Evolutionary conservation across 2,888 invertebrate genomes (phyloP).

Genomic region (Arctia plantaginis): DNA sequence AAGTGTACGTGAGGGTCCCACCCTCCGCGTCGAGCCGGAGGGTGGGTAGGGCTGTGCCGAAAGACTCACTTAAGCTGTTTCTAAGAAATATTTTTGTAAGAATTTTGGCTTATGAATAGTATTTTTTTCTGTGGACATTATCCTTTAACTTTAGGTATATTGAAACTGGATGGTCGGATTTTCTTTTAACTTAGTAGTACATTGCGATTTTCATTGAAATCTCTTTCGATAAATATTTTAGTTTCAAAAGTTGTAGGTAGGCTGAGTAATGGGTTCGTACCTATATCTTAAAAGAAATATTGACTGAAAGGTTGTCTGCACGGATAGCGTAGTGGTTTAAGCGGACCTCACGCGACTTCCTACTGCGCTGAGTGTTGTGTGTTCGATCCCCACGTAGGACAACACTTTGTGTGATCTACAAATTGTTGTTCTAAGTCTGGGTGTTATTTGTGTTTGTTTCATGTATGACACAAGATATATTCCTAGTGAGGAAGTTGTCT

Average conservation of each 20-base stretch:
- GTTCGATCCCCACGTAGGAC: no score
- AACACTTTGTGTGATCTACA: no score
- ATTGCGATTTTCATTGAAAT: background rate
- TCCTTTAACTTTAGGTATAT: slow-evolving; percentile 1
- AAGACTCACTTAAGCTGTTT: slow-evolving; percentile 18
- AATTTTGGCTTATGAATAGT: slow-evolving; percentile 7
- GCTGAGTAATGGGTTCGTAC: background rate
- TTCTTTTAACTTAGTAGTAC: background rate
- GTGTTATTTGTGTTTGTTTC: no score
- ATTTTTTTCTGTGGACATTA: background rate
- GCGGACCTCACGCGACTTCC: no score
- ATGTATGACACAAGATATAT: no score
- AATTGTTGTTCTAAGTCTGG: no score
- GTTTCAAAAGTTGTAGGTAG: background rate
- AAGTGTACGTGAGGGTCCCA: slow-evolving; percentile 63
- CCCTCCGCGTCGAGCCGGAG: slow-evolving; percentile 28
- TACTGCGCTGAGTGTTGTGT: no score
- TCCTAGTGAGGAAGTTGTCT: no score
- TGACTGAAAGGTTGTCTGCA: no score
- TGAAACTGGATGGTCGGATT: background rate
- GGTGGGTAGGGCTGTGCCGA: slow-evolving; percentile 55
- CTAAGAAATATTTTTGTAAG: slow-evolving; percentile 14
- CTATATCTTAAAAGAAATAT: no score
- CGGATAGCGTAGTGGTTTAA: no score
- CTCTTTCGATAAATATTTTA: background rate